Percentiles rank a stretch among this genome's conserved stretches.
Conservation (phyloP, 1,140 invertebrate genomes). For the Drosophila melanica region DNA sequence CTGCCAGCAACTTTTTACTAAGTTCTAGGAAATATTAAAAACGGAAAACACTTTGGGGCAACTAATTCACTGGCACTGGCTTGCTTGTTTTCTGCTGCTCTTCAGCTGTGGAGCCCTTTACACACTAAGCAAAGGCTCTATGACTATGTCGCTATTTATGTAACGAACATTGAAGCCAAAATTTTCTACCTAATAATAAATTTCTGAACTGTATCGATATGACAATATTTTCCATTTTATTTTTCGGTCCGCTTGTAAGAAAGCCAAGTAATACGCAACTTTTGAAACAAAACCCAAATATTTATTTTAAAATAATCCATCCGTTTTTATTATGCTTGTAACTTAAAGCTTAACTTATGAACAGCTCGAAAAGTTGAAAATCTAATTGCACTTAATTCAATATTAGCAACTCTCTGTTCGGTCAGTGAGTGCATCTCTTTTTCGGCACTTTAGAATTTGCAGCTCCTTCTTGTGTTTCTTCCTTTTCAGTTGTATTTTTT, state of each 20-base stretch:
- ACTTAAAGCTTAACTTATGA: too few relatives aligned
- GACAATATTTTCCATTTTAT: too few relatives aligned
- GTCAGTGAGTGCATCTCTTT: not conserved
- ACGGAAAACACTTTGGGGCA: constrained; percentile 79
- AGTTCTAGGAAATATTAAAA: constrained; percentile 75
- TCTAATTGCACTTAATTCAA: not conserved
- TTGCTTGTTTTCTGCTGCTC: constrained; percentile 13
- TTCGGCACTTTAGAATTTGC: not conserved
- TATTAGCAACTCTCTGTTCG: too few relatives aligned
- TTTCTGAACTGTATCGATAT: too few relatives aligned
- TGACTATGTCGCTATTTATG: not conserved
- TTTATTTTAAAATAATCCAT: too few relatives aligned
- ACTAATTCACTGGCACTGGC: constrained; percentile 63
- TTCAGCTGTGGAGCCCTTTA: constrained; percentile 7
- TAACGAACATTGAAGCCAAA: too few relatives aligned
- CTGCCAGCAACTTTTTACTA: constrained; percentile 50
- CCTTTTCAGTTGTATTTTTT: constrained; percentile 30
- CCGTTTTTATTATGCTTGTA: too few relatives aligned
- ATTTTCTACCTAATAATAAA: too few relatives aligned
- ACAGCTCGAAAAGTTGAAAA: too few relatives aligned
- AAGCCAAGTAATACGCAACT: too few relatives aligned
- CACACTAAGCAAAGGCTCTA: not conserved
- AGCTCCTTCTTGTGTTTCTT: constrained; percentile 4
- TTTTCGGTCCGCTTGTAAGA: too few relatives aligned
- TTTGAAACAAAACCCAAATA: too few relatives aligned